Percentiles rank a stretch among this genome's conserved stretches.
phyloP scores from a whole-genome alignment of 2,888 invertebrate genomes.

The Disparrhopalites patrizii region DNA sequence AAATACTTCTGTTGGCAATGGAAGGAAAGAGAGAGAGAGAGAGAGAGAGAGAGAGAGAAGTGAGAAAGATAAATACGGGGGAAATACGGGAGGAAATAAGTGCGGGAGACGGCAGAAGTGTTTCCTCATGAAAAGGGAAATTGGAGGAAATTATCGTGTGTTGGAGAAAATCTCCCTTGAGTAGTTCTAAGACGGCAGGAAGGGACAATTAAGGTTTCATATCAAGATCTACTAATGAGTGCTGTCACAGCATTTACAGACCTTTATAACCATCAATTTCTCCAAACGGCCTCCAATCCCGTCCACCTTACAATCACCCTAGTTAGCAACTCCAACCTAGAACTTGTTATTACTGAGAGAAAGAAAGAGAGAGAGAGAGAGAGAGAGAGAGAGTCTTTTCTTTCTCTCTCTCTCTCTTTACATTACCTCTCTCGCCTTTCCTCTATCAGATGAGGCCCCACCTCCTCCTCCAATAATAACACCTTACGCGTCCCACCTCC shows the following conservation, averaged over 20 bases:
- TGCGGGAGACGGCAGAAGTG: too few relatives aligned
- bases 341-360: too few relatives aligned
- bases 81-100: neutral
- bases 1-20: neutral
- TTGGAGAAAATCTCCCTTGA: constrained; percentile 38
- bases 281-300: constrained; percentile 17
- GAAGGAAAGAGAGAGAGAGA: neutral
- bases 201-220: constrained; percentile 47
- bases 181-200: constrained; percentile 39
- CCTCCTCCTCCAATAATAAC: neutral
- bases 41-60: neutral
- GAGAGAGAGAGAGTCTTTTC: too few relatives aligned
- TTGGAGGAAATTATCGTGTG: constrained; percentile 40
- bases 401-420: neutral
- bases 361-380: too few relatives aligned
- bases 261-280: constrained; percentile 39
- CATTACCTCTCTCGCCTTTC: neutral
- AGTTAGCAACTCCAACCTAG: neutral
- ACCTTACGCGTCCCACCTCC: too few relatives aligned
- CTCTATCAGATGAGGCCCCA: neutral
- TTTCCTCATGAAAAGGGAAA: constrained; percentile 38
- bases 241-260: constrained; percentile 42
- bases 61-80: neutral
- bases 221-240: constrained; percentile 46
- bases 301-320: constrained; percentile 3